A percentile compares a stretch with the other conserved stretches of the same genome.
Conservation (phyloP, 2,888 invertebrate species). For the Carpatolechia fugitivella region DNA sequence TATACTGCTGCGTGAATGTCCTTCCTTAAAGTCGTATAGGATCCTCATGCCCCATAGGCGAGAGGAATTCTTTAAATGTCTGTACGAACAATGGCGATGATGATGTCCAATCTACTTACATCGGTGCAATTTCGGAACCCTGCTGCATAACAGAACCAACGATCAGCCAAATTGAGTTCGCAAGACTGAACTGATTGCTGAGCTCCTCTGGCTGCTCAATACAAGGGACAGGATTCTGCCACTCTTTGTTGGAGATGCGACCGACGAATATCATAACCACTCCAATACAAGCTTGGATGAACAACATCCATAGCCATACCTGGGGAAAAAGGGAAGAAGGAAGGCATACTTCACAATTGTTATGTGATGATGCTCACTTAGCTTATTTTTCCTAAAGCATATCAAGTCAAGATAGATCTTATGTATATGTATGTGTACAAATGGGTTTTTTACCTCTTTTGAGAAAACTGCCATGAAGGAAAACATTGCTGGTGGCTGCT, state of each 20-base stretch:
- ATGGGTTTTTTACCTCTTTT: slow-evolving; percentile 65
- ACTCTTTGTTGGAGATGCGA: slow-evolving; percentile 90
- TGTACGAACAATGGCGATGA: too few species aligned
- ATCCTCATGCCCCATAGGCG: too few species aligned
- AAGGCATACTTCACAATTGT: too few species aligned
- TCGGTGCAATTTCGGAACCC: slow-evolving; percentile 92
- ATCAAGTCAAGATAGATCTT: too few species aligned
- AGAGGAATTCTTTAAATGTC: too few species aligned
- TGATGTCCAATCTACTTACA: slow-evolving; percentile 82
- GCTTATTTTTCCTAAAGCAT: too few species aligned
- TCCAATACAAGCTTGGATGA: slow-evolving; percentile 88
- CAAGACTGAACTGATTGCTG: slow-evolving; percentile 90
- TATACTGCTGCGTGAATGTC: too few species aligned
- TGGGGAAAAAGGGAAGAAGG: slow-evolving; percentile 25
- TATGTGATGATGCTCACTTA: too few species aligned
- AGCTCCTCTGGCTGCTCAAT: slow-evolving; percentile 89
- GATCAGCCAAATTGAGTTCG: slow-evolving; percentile 94
- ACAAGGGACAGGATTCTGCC: slow-evolving; percentile 93
- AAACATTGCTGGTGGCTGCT: slow-evolving; percentile 92
- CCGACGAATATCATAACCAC: slow-evolving; percentile 90
- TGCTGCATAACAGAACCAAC: slow-evolving; percentile 93
- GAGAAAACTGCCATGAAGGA: slow-evolving; percentile 96
- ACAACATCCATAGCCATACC: slow-evolving; percentile 92
- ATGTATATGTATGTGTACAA: not conserved
- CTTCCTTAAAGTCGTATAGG: too few species aligned